phyloP scores from a whole-genome alignment of 2,113 vertebrate species.

The Pristiophorus japonicus region DNA sequence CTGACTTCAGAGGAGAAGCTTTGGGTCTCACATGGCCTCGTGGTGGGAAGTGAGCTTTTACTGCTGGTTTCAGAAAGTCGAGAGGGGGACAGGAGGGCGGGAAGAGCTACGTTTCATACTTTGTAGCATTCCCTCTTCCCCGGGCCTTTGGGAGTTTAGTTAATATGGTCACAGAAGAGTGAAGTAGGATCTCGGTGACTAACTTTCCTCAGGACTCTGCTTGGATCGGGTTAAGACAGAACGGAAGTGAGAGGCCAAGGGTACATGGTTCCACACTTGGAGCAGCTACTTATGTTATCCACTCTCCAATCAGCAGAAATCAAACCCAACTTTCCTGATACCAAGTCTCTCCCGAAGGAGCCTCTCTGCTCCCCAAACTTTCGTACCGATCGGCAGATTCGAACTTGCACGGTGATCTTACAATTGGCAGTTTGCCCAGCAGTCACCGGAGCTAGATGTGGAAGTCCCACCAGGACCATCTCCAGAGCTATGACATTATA shows the following conservation, averaged over 20 bases:
- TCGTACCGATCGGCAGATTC: background rate
- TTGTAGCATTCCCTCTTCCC: background rate
- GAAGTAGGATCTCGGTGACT: background rate
- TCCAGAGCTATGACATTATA: background rate
- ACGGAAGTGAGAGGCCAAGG: background rate
- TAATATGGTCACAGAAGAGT: background rate
- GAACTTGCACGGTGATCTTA: background rate
- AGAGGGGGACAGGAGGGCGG: background rate
- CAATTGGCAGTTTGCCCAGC: background rate
- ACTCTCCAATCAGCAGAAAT: background rate
- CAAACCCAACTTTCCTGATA: background rate
- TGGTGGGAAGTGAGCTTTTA: background rate
- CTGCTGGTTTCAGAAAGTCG: background rate
- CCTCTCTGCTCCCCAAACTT: background rate
- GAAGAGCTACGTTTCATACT: background rate
- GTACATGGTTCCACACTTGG: background rate
- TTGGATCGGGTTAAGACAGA: background rate
- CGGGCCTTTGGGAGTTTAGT: background rate
- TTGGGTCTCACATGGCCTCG: too few relatives aligned
- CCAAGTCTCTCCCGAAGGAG: background rate
- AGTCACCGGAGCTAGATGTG: background rate
- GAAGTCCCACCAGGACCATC: background rate
- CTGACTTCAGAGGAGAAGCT: background rate
- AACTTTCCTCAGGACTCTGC: background rate
- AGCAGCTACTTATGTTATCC: background rate